Conservation (phyloP, 2,113 vertebrate genomes). For the Nesoenas mayeri region DNA sequence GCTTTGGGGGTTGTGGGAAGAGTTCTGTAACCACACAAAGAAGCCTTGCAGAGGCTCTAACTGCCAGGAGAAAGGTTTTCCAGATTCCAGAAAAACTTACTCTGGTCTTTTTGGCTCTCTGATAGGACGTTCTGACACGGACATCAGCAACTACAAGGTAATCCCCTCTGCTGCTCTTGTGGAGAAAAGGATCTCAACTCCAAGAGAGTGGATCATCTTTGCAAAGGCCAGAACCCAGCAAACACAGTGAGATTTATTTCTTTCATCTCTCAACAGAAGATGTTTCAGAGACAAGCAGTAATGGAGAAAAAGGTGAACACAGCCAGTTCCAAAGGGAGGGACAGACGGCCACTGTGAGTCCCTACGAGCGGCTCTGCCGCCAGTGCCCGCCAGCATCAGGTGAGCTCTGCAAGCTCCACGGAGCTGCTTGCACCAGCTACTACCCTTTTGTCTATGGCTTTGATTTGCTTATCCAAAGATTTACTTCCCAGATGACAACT, state of each 20-base stretch:
- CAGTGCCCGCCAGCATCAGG: not conserved
- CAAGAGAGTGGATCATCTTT: not conserved
- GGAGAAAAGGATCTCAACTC: not conserved
- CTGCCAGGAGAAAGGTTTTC: not conserved
- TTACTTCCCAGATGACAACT: not conserved
- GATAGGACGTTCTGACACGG: not conserved
- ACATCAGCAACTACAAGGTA: not conserved
- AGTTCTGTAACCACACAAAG: not conserved
- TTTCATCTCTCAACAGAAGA: not conserved
- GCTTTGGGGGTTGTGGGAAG: not conserved
- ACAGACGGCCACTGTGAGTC: not conserved
- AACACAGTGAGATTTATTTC: not conserved
- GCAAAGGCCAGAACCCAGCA: not conserved
- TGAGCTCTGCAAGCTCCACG: not conserved
- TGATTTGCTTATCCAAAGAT: not conserved
- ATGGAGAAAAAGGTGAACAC: not conserved
- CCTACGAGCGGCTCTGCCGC: no score
- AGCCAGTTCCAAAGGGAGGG: not conserved
- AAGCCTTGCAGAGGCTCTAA: not conserved
- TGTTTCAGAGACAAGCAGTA: not conserved
- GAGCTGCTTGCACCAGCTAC: not conserved
- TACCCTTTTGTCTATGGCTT: not conserved
- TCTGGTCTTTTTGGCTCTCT: not conserved
- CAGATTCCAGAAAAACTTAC: not conserved
- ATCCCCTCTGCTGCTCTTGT: not conserved